Evolutionary conservation across 1,140 invertebrate species (phyloP), one percentile per base, ranked within the genome.

Genomic region (Eupeodes corollae): DNA sequence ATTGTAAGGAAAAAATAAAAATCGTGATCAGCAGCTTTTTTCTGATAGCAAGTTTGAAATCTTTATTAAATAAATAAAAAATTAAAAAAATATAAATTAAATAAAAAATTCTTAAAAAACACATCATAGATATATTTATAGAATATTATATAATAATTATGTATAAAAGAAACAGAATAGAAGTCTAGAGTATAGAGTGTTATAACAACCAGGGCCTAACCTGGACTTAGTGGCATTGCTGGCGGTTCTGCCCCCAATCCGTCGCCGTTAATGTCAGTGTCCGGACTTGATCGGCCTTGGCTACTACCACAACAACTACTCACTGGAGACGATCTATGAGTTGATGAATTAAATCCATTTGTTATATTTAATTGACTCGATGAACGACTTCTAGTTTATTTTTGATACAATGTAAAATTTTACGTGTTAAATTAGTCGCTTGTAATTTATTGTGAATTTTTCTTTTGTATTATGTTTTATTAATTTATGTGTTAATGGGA

Each of bases 231-330:
- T 50, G 65, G 65, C 57, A 68, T 63, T 38, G 63, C 59, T 52
- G 65, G 65, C 46, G 58, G 65, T 58, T 67, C 65, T 34, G 55
- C 55, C 21, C 21, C 21, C 21, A 26, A 26, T 26, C 21, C 21
- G 11, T 38, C 15, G 13, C 30, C 47, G 16, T 49, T 33, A 44
- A 53, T 54, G 62, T 68, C 65, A 57, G 58, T 64, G 53, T 68
- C 65, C 51, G 65, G 65, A 67, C 65, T 68, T 59, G 65, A 68
- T 55, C 65, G 61, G 41, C 65, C 65, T 50, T 68, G 65, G 67
- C 65, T 68, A 68, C 65, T 68, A 58, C 65, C 65, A 65, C 65
- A 68, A 67, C 65, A 68, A 68, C 65, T 68, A 65, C 65, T 68
- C 61, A 68, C 65, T 61, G 65, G 65, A 50, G 65, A 68, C 59